Evolutionary conservation across 1,140 invertebrate species (phyloP), one percentile per base, ranked within the genome.

Genomic region (Latrodectus geometricus): DNA sequence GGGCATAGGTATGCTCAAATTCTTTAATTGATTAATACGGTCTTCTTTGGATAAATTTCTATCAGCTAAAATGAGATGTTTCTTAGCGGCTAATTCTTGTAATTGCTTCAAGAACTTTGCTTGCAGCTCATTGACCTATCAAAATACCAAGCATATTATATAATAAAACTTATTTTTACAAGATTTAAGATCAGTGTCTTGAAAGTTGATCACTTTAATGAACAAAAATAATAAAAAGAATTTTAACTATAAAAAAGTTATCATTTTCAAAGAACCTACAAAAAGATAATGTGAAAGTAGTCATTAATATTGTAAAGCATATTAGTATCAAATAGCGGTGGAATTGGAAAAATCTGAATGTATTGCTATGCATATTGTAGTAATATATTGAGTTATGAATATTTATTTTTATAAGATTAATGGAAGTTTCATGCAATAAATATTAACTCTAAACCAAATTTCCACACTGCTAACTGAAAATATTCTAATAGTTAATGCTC

Each of bases 31-130:
- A 86, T 94, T 92, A 49, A 92, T 90, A 88, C 93, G 94, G 86
- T 94, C 92, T 87, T 95, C 94, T 49, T 92, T 91, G 8, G 92
- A 93, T 5, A 95, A 89, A 9, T 91, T 92, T 72, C 93, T 92
- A 89, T 96, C 94, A 79, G 93, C 92, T 69, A 95, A 91, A 66
- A 96, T 95, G 74, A 93, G 92, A 87, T 94, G 93, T 90, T 96
- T 96, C 54, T 93, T 92, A 70, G 92, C 90, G 56, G 94, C 93
- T 12, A 97, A 90, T 23, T 95, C 94, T 83, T 94, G 93, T 65
- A 97, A 92, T 90, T 97, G 94, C 87, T 94, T 93, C 14, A 97
- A 90, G 90, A 98, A 97, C 86, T 89, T 89, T 9, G 95, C 95
- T 88, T 96, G 93, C 20, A 96, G 95, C 2, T 96, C 95, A 92